Evolutionary conservation across 2,113 vertebrate genomes (phyloP), one percentile per base, ranked within the genome.

Genomic region (Silurus glanis): DNA sequence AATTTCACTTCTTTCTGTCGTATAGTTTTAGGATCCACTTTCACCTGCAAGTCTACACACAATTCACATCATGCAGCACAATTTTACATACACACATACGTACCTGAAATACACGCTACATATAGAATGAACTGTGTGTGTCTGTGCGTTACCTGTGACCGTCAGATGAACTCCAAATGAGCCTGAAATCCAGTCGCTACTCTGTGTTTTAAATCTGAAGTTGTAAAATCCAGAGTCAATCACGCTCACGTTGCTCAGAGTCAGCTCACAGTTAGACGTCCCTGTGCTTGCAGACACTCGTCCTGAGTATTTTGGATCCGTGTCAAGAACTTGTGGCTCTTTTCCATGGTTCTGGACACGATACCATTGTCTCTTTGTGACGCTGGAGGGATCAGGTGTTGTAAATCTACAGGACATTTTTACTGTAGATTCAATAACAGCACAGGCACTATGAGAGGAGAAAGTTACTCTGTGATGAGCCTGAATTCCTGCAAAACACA

Each of bases 261-360:
- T 66, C 62, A 66, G 62, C 6, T 66, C 23, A 6, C 62, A 66
- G 62, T 66, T 16, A 66, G 16, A n/a, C 62, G 17, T 4, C 47
- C 4, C 47, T 75, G 45, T 75, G 72, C 5, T 75, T 75, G 51
- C 72, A 75, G 72, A 75, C 67, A 71, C 67, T 37, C 28, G 67
- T 71, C 28, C 67, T 71, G 67, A 17, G 28, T 71, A 71, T 71
- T 71, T 12, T 71, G 28, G 67, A 45, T 71, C 67, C 16, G 14
- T 71, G 13, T 6, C 45, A 13, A 71, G 67, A 28, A 8, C 67
- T 71, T 2, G 67, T 71, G 67, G 28, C 17, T 71, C 67, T 71
- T 5, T 14, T 71, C 45, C 28, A 45, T 25, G 8, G 28, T 17
- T 71, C 67, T 71, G 67, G 67, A 71, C 67, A 17, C 28, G 67